Evolutionary conservation across 2,888 invertebrate species (phyloP), one percentile per base, ranked within the genome.

Genomic region (Hydropsyche betteni): DNA sequence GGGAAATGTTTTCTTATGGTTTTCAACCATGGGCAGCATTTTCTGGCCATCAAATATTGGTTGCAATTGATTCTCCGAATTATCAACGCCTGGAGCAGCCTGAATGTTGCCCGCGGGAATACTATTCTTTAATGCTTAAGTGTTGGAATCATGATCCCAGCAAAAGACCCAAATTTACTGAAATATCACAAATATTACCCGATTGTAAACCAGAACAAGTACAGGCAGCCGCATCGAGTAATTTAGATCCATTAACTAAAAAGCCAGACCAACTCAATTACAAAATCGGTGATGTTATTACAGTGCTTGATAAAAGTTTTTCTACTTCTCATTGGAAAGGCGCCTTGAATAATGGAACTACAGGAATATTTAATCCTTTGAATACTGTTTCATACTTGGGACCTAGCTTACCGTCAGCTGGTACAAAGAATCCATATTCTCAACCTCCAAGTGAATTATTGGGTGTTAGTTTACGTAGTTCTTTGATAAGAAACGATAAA

Each of bases 1-100:
- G 99, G 99, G 99, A 99, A 85, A 96, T 99, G 96, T 99, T 99
- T 84, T 96, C 97, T 0, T 99, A 98, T 83, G 99, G 99, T 0
- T 96, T 97, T 83, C 98, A 98, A 84, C 99, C 99, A 0, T 99
- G 99, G 99, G 95, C 95, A 0, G 97, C 96, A 0, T 89, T 96
- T 72, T 97, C 96, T 0, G 96, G 96, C 0, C 93, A 96, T 80
- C 96, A 98, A 85, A 99, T 99, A 80, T 85, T 99, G 5, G 97
- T 97, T 84, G 95, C 97, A 5, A 97, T 99, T 76, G 98, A 99
- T 85, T 92, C 94, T 77, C 98, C 97, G 38, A 93, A 95, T 83
- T 94, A 90, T 83, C 94, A 93, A 90, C 90, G 98, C 77, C 86
- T 98, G 79, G 97, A 98, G 82, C 92, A 94, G 80, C 98, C 98